phyloP scores from a whole-genome alignment of 2,888 invertebrate genomes.

The Physocephala rufipes region DNA sequence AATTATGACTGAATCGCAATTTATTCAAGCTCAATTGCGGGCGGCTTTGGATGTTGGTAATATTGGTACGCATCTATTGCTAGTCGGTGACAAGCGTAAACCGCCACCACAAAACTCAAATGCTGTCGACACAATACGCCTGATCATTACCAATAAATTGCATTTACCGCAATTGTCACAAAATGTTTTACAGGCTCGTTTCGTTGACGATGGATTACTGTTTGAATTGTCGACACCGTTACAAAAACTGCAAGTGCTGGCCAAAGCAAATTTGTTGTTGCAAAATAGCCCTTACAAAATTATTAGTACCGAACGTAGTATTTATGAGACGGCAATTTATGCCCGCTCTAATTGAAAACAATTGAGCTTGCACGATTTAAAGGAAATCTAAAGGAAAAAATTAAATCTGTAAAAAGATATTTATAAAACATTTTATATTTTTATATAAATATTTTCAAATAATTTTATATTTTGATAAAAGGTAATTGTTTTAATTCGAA shows the following conservation, averaged over 20 bases:
- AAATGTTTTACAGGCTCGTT: conserved; percentile 29
- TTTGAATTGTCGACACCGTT: conserved; percentile 30
- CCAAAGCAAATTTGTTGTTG: background rate
- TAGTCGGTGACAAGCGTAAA: background rate
- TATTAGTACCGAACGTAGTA: conserved; percentile 8
- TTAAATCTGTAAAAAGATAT: too few species aligned
- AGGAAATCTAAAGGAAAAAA: background rate
- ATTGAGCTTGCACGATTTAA: background rate
- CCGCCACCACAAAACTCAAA: conserved; percentile 22
- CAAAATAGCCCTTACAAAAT: conserved; percentile 23
- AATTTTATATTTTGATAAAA: too few species aligned
- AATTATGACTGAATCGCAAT: background rate
- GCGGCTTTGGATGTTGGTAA: conserved; percentile 1
- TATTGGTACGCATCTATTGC: conserved; percentile 22
- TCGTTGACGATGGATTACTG: conserved; percentile 10
- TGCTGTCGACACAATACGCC: conserved; percentile 26
- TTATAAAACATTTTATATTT: background rate
- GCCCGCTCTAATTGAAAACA: background rate
- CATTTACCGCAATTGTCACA: conserved; percentile 25
- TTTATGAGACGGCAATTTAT: background rate
- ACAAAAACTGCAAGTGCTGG: conserved; percentile 24
- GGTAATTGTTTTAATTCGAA: too few species aligned
- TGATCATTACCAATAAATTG: conserved; percentile 13
- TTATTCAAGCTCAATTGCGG: conserved; percentile 9
- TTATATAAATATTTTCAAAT: background rate